phyloP scores from a whole-genome alignment of 2,113 vertebrate genomes.

The Chlorodrepanis virens region DNA sequence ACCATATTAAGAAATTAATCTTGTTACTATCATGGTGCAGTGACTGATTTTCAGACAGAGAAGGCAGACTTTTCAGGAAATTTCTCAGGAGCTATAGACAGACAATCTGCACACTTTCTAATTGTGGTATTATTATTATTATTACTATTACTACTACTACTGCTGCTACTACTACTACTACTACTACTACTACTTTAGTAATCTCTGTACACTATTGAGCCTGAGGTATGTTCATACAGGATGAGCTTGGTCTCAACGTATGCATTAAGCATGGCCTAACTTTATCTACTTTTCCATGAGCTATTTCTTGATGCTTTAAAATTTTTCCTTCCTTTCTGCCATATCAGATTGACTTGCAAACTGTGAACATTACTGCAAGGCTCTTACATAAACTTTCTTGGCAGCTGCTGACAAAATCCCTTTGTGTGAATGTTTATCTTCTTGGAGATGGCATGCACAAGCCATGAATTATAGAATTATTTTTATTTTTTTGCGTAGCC shows the following conservation, averaged over 20 bases:
- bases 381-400: not conserved
- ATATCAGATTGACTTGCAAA: not conserved
- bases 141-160: not conserved
- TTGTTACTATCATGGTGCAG: not conserved
- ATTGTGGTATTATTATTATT: not conserved
- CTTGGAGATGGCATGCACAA: not conserved
- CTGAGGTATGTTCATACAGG: not conserved
- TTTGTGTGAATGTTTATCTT: not conserved
- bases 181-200: not conserved
- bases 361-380: not conserved
- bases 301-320: not conserved
- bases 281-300: not conserved
- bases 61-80: not conserved
- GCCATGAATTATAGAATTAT: not conserved
- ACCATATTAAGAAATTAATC: not conserved
- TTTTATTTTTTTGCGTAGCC: not conserved
- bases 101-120: not conserved
- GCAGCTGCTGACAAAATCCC: not conserved
- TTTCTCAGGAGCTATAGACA: not conserved
- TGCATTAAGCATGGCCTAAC: not conserved
- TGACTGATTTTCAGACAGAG: not conserved
- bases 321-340: not conserved
- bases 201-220: not conserved
- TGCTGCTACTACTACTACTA: no score
- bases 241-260: not conserved